A percentile compares a stretch with the other conserved stretches of the same genome.
phyloP scores from a whole-genome alignment of 2,113 vertebrate species.

The Albula glossodonta region DNA sequence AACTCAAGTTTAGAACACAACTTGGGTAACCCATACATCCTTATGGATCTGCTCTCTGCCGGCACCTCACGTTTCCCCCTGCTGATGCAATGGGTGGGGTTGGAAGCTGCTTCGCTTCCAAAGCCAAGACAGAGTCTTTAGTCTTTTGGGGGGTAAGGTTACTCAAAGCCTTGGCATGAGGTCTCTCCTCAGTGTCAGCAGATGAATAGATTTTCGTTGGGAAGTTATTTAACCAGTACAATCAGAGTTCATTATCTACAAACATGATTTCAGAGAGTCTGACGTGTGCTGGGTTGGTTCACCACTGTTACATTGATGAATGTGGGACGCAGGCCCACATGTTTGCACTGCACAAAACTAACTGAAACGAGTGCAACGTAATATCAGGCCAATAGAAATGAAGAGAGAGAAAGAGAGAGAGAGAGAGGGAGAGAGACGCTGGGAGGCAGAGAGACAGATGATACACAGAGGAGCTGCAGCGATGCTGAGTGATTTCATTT shows the following conservation, averaged over 20 bases:
- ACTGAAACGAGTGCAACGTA: neutral
- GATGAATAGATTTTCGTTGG: neutral
- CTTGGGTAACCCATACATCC: too few relatives aligned
- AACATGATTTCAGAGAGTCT: neutral
- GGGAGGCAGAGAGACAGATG: neutral
- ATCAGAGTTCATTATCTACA: neutral
- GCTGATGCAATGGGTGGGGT: too few relatives aligned
- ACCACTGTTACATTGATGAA: conserved; percentile 14
- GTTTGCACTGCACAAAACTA: neutral
- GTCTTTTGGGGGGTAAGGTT: neutral
- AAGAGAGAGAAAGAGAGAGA: neutral
- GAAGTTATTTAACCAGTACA: neutral
- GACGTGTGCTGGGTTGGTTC: neutral
- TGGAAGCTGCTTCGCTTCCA: neutral
- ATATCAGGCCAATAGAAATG: too few relatives aligned
- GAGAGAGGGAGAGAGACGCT: neutral
- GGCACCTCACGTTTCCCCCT: too few relatives aligned
- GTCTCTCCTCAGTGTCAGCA: neutral
- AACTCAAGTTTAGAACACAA: too few relatives aligned
- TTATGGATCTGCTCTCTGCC: too few relatives aligned
- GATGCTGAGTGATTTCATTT: conserved; percentile 2
- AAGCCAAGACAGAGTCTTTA: neutral
- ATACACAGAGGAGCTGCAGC: neutral
- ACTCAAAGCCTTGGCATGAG: neutral
- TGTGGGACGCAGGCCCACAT: neutral